Conservation (phyloP, 2,113 vertebrate genomes). For the Seriola rivoliana region DNA sequence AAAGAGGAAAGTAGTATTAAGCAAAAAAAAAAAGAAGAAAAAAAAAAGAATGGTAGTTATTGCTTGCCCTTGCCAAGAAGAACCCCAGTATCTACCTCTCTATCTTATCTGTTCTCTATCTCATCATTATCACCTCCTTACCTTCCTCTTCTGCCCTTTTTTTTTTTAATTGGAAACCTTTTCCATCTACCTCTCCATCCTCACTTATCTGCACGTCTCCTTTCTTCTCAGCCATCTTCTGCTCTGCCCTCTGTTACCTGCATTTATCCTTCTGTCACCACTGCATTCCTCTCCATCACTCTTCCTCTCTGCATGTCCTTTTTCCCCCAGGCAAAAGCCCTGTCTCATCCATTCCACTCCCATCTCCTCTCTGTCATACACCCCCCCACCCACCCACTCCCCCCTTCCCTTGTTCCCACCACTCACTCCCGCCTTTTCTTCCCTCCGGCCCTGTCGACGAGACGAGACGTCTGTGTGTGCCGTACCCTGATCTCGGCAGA, state of each 20-base stretch:
- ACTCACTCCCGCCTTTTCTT: conserved; percentile 56
- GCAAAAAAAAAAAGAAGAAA: conserved; percentile 44
- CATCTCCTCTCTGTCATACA: conserved; percentile 42
- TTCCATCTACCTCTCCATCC: conserved; percentile 22
- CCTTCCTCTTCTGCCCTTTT: conserved; percentile 39
- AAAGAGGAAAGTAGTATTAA: not conserved
- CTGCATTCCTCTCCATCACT: conserved; percentile 48
- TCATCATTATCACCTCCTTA: conserved; percentile 44
- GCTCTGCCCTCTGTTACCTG: conserved; percentile 57
- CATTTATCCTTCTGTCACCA: conserved; percentile 58
- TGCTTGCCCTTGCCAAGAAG: conserved; percentile 42
- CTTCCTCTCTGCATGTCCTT: conserved; percentile 47
- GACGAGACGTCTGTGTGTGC: conserved; percentile 76
- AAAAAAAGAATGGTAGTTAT: conserved; percentile 37
- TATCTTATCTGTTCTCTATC: conserved; percentile 53
- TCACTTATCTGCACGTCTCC: conserved; percentile 40
- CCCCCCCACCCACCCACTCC: not conserved
- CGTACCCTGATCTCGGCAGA: conserved; percentile 78
- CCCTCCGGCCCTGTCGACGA: conserved; percentile 68
- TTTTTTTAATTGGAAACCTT: conserved; percentile 65
- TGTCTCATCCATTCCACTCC: conserved; percentile 56
- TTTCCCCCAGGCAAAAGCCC: conserved; percentile 55
- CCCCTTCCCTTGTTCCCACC: conserved; percentile 23
- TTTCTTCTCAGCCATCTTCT: not conserved
- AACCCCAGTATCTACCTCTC: conserved; percentile 41